Conservation (phyloP, 1,140 invertebrate genomes). For the Trichoplusia ni region DNA sequence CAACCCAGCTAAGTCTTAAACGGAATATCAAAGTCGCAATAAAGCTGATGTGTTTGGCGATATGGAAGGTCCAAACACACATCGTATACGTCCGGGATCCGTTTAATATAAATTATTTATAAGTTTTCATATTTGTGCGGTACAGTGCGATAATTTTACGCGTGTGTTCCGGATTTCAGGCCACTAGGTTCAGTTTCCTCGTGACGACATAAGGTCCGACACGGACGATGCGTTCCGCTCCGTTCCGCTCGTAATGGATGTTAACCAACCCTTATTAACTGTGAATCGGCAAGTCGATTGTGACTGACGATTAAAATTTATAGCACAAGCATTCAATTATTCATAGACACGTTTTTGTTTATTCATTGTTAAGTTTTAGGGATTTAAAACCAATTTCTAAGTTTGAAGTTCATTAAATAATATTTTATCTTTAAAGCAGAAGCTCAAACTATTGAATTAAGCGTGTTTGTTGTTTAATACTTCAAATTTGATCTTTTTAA, state of each 20-base stretch:
- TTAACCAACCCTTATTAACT: constrained; percentile 5
- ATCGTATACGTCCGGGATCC: neutral
- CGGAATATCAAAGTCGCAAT: constrained; percentile 20
- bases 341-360: neutral
- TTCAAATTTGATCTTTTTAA: too few species aligned
- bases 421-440: too few species aligned
- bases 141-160: constrained; percentile 1
- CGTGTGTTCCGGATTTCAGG: neutral
- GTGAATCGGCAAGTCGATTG: neutral
- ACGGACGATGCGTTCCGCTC: neutral
- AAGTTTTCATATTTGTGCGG: constrained; percentile 3
- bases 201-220: neutral
- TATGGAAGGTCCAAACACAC: constrained; percentile 1
- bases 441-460: too few species aligned
- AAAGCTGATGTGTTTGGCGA: constrained; percentile 1
- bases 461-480: too few species aligned
- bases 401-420: too few species aligned
- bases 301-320: neutral
- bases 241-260: constrained; percentile 3
- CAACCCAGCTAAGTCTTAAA: neutral
- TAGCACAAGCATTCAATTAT: neutral
- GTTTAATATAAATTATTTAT: constrained; percentile 21
- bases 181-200: neutral
- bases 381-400: neutral
- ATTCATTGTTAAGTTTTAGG: neutral